phyloP scores from a whole-genome alignment of 2,888 invertebrate species.

The Meganola albula region DNA sequence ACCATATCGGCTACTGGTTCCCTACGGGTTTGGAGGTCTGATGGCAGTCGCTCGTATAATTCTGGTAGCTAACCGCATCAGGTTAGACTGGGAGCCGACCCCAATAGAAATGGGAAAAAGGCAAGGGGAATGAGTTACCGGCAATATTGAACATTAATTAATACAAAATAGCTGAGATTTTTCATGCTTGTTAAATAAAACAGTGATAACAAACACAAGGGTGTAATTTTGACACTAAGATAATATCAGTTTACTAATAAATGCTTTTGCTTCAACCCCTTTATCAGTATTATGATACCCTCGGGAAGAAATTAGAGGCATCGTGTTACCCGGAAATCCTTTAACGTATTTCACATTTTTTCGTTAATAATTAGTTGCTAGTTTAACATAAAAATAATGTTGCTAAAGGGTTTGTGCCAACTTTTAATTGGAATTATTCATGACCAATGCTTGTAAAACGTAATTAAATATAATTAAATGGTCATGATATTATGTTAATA shows the following conservation, averaged over 20 bases:
- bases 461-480: not conserved
- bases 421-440: not conserved
- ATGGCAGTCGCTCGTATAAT: too few relatives aligned
- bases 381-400: not conserved
- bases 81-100: too few relatives aligned
- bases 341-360: conserved; percentile 1
- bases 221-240: not conserved
- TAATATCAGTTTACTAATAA: not conserved
- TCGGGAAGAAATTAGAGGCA: not conserved
- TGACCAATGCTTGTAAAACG: not conserved
- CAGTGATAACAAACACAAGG: too few relatives aligned
- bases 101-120: too few relatives aligned
- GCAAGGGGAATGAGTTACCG: too few relatives aligned
- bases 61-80: too few relatives aligned
- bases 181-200: too few relatives aligned
- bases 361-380: not conserved
- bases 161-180: too few relatives aligned
- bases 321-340: not conserved
- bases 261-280: not conserved
- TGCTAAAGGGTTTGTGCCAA: not conserved
- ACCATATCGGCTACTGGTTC: too few relatives aligned
- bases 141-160: too few relatives aligned
- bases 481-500: not conserved
- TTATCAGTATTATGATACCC: conserved; percentile 3
- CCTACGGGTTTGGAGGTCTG: too few relatives aligned